Evolutionary conservation across 37 sponge, comb jelly and placozoan genomes (phyloP).

Genomic region (Oscarella lobularis): DNA sequence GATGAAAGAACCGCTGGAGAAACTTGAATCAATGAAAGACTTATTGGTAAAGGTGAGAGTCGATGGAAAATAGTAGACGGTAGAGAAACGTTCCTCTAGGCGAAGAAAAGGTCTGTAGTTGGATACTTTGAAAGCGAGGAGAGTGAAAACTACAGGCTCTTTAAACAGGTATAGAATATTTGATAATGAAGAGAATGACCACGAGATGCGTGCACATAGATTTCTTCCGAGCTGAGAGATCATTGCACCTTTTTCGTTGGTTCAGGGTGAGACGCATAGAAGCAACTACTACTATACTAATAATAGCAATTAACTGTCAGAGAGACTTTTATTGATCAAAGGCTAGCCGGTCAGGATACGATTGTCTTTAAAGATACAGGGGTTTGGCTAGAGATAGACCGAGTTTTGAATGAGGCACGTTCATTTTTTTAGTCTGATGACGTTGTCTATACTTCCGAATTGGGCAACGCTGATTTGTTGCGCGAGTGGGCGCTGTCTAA

Average conservation of each 20-base stretch:
- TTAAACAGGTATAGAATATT: conserved; percentile 19
- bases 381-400: background rate
- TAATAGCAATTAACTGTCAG: background rate
- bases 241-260: background rate
- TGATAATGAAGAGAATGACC: background rate
- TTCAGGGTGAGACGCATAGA: background rate
- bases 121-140: conserved; percentile 34
- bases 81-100: conserved; percentile 22
- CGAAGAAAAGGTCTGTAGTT: conserved; percentile 34
- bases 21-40: conserved; percentile 2
- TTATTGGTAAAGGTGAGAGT: conserved; percentile 1
- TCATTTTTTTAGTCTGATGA: conserved; percentile 5
- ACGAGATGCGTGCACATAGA: background rate
- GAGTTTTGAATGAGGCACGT: background rate
- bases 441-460: conserved; percentile 10
- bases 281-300: background rate
- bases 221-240: background rate
- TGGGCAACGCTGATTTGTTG: conserved; percentile 3
- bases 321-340: background rate
- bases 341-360: background rate
- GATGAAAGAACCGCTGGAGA: background rate
- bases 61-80: too few relatives aligned
- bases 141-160: conserved; percentile 10
- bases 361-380: background rate
- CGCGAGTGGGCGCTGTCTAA: conserved; percentile 43